Percentiles rank a stretch among this genome's conserved stretches.
Conservation (phyloP, 2,797 vertebrate genomes). For the Catamblyrhynchus diadema region DNA sequence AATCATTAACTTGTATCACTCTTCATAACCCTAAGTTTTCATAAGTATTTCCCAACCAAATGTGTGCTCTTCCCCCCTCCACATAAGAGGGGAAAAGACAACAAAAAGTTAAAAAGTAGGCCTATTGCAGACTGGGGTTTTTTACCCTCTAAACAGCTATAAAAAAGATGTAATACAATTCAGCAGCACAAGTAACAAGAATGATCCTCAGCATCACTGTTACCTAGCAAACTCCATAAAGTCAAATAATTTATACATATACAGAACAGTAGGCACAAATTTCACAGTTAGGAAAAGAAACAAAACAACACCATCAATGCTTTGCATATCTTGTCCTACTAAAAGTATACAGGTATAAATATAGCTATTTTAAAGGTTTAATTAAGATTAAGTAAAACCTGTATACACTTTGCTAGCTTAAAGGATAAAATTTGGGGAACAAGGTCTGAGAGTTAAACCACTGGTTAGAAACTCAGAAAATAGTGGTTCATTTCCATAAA, state of each 20-base stretch:
- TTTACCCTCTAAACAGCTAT: neutral
- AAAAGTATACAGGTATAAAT: neutral
- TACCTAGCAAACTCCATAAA: neutral
- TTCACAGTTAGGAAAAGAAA: neutral
- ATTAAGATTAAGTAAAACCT: neutral
- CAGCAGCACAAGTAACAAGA: neutral
- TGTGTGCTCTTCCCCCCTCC: neutral
- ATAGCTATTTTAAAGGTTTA: neutral
- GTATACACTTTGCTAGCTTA: neutral
- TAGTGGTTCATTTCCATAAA: neutral
- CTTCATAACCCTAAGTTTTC: neutral
- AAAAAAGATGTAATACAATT: neutral
- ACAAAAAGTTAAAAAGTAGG: neutral
- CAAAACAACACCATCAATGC: neutral
- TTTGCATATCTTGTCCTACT: neutral
- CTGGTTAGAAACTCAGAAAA: neutral
- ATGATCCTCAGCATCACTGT: neutral
- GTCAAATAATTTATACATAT: neutral
- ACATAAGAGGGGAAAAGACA: rapidly evolving
- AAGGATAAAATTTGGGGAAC: neutral
- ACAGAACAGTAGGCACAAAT: neutral
- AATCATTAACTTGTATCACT: neutral
- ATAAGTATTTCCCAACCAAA: neutral
- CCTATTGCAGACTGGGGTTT: rapidly evolving
- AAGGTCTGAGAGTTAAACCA: neutral